Evolutionary conservation across 2,113 vertebrate species (phyloP).

Genomic region (Cebus imitator): DNA sequence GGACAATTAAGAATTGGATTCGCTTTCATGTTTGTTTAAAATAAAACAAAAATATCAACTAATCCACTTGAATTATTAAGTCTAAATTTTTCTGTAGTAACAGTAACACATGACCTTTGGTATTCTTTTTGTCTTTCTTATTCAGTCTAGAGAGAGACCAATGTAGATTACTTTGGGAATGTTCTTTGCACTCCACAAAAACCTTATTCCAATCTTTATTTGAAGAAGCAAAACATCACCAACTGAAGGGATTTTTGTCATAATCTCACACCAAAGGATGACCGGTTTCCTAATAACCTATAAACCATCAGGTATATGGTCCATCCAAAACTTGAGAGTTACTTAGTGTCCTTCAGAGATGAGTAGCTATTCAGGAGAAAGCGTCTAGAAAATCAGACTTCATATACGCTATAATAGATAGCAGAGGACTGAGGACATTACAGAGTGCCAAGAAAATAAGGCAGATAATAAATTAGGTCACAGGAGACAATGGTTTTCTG

Average conservation of each 20-base stretch:
- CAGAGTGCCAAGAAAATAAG: neutral
- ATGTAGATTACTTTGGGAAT: neutral
- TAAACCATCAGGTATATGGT: no score
- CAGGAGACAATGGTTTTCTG: neutral
- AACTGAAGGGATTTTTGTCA: neutral
- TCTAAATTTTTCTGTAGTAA: neutral
- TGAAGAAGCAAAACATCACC: neutral
- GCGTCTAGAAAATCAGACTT: neutral
- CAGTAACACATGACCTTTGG: fast-evolving
- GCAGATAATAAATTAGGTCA: neutral
- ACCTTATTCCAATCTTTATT: neutral
- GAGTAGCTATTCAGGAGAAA: neutral
- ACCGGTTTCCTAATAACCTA: neutral
- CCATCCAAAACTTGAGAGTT: neutral
- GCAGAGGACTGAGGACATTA: neutral
- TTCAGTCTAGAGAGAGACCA: neutral
- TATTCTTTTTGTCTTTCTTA: neutral
- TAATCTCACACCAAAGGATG: neutral
- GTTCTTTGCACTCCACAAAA: neutral
- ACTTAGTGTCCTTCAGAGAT: neutral
- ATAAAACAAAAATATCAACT: neutral
- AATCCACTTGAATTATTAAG: neutral
- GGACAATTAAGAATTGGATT: neutral
- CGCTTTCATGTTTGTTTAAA: neutral
- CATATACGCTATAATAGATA: neutral